Percentiles rank a stretch among this genome's conserved stretches.
These are phyloP conservation scores for Tamandua tetradactyla DNA, from an alignment of 2,797 vertebrate genomes.

Conservation along the genomic window DNA sequence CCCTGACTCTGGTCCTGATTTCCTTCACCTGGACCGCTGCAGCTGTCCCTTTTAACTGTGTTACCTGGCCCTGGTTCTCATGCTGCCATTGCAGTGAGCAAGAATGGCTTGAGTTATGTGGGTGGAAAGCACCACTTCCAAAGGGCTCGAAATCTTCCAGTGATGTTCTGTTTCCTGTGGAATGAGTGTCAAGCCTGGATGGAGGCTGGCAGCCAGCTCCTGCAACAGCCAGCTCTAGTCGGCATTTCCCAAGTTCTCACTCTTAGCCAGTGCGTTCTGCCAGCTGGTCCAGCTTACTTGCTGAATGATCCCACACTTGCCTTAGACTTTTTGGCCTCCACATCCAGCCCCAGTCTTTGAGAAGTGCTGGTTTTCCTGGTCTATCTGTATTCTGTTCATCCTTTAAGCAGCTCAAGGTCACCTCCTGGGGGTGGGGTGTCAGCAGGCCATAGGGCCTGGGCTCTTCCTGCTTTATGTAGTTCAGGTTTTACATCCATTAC, in stretches of 20 bases:
- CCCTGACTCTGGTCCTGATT: no score
- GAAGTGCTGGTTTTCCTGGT: neutral
- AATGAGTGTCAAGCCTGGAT: neutral
- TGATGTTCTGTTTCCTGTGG: neutral
- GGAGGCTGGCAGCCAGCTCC: neutral
- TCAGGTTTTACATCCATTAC: neutral
- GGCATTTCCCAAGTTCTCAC: neutral
- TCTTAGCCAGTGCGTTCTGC: neutral
- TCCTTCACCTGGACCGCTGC: neutral
- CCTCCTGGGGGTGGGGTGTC: accelerated
- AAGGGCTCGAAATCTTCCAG: neutral
- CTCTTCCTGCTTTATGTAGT: neutral
- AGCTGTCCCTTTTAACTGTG: neutral
- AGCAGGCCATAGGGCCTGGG: neutral
- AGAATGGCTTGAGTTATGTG: neutral
- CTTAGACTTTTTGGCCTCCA: neutral
- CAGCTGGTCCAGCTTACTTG: neutral
- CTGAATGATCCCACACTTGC: neutral
- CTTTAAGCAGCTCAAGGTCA: neutral
- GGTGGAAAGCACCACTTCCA: neutral
- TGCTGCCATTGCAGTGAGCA: no score
- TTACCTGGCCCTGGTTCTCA: neutral
- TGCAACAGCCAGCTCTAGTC: accelerated
- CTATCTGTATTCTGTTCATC: neutral
- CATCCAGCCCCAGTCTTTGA: neutral